Conservation (phyloP, 2,113 vertebrate genomes). For the Uropsilus gracilis region DNA sequence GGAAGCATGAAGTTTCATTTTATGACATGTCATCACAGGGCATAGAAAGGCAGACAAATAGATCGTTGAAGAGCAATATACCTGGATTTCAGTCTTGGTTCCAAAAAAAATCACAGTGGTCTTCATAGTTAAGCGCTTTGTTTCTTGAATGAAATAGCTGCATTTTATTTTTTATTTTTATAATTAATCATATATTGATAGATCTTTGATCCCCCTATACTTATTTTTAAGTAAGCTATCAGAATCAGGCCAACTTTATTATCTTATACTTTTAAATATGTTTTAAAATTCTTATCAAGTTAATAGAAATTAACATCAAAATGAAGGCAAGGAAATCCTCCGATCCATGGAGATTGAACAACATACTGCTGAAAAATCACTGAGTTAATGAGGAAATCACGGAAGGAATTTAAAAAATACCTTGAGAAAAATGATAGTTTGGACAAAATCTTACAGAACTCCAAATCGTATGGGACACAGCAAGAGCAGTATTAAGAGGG, state of each 20-base stretch:
- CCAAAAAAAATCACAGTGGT: neutral
- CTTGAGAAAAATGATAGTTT: too few relatives aligned
- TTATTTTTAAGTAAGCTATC: neutral
- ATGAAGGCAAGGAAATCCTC: too few relatives aligned
- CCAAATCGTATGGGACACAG: too few relatives aligned
- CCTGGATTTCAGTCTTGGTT: neutral
- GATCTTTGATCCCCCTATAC: neutral
- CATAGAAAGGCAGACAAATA: neutral
- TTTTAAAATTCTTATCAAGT: neutral
- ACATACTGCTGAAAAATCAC: neutral
- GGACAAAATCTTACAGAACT: too few relatives aligned
- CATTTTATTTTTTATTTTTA: neutral
- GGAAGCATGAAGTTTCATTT: neutral
- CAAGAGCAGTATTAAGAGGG: too few relatives aligned
- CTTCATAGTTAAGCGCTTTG: neutral
- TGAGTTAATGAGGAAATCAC: too few relatives aligned
- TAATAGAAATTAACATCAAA: neutral
- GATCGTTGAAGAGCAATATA: neutral
- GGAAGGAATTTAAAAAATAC: too few relatives aligned
- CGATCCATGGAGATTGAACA: neutral
- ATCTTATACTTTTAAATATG: neutral
- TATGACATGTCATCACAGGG: neutral
- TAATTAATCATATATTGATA: neutral
- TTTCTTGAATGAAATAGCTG: neutral
- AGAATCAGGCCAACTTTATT: constrained; percentile 19